Percentiles rank a stretch among this genome's conserved stretches.
Conservation (phyloP, 2,797 vertebrate genomes). For the Falco peregrinus region DNA sequence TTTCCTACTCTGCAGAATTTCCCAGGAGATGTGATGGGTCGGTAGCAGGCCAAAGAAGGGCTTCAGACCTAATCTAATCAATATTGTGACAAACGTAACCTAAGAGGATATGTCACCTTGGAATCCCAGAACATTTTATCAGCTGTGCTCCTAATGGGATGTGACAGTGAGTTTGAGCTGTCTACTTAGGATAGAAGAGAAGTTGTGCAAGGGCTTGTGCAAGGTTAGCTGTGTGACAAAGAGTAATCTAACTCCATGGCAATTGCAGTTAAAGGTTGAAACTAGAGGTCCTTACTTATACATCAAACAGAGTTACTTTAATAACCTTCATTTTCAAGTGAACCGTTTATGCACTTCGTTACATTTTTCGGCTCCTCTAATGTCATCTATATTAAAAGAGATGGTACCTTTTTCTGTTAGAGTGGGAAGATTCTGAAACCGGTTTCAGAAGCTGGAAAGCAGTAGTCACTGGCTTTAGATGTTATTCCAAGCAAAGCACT, state of each 20-base stretch:
- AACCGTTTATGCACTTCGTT: background rate
- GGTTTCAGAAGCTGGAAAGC: background rate
- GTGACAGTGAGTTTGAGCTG: conserved; percentile 28
- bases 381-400: background rate
- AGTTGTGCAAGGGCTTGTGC: background rate
- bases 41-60: conserved; percentile 24
- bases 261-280: background rate
- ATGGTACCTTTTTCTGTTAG: background rate
- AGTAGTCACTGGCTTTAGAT: background rate
- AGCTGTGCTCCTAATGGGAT: conserved; percentile 38
- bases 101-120: conserved; percentile 37
- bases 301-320: background rate
- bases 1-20: conserved; percentile 42
- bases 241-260: background rate
- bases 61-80: conserved; percentile 53
- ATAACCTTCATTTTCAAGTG: background rate
- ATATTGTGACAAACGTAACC: conserved; percentile 45
- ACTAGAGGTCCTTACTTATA: background rate
- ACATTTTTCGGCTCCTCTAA: background rate
- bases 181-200: background rate
- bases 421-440: background rate
- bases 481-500: background rate
- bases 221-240: background rate
- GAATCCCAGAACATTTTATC: conserved; percentile 32
- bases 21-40: conserved; percentile 41